phyloP scores from a whole-genome alignment of 2,888 invertebrate species.

The Orthonychiurus folsomi region DNA sequence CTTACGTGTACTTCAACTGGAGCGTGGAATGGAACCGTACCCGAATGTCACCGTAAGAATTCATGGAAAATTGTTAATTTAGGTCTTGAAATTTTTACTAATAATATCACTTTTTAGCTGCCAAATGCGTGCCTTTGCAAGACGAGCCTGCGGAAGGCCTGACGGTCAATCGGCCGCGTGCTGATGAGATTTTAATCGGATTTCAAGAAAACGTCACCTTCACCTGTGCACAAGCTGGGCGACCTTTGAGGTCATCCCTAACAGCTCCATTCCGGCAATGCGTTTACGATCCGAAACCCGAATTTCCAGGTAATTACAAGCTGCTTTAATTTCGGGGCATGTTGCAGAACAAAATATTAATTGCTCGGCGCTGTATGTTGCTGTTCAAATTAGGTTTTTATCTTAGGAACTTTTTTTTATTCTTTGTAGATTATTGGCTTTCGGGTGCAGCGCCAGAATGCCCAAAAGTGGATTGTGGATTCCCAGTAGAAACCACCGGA shows the following conservation, averaged over 20 bases:
- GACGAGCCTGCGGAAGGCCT: slow-evolving; percentile 82
- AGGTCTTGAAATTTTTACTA: too few species aligned
- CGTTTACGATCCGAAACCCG: slow-evolving; percentile 85
- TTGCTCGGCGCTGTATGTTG: too few species aligned
- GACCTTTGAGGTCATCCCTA: slow-evolving; percentile 67
- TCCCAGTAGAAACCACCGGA: slow-evolving; percentile 81
- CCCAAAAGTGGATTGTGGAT: slow-evolving; percentile 82
- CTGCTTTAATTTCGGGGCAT: too few species aligned
- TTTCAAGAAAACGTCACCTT: slow-evolving; percentile 85
- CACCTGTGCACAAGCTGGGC: slow-evolving; percentile 66
- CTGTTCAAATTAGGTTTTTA: too few species aligned
- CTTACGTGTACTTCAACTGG: slow-evolving; percentile 82
- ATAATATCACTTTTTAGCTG: slow-evolving; percentile 52
- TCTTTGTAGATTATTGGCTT: slow-evolving; percentile 87
- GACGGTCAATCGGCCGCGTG: slow-evolving; percentile 65
- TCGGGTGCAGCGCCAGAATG: slow-evolving; percentile 78
- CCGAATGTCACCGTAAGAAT: slow-evolving; percentile 70
- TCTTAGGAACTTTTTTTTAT: too few species aligned
- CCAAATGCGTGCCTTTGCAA: slow-evolving; percentile 78
- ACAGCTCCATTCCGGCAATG: slow-evolving; percentile 84
- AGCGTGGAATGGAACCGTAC: slow-evolving; percentile 85
- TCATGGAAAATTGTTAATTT: slow-evolving; percentile 1
- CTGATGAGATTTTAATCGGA: slow-evolving; percentile 72
- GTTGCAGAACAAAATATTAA: too few species aligned
- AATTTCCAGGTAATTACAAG: too few species aligned